Evolutionary conservation across 2,797 vertebrate genomes (phyloP).

Genomic region (Cuculus canorus): DNA sequence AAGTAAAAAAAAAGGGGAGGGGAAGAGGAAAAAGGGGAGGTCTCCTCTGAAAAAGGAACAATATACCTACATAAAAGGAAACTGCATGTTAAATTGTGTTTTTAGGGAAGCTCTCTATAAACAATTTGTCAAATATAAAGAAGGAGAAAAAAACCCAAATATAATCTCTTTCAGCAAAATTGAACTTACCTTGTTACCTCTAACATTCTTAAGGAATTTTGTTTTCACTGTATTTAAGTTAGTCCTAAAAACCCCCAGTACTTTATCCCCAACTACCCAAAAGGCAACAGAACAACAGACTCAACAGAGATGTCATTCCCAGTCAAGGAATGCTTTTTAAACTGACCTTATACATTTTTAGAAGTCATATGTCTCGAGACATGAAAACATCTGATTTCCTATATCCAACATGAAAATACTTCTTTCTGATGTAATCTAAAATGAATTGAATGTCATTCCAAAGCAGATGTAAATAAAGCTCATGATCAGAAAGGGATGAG

Average conservation of each 20-base stretch:
- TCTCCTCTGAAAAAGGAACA: neutral
- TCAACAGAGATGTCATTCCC: neutral
- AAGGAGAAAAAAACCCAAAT: neutral
- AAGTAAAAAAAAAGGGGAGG: neutral
- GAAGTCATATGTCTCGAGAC: neutral
- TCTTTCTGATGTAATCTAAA: neutral
- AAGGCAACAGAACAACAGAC: rapidly evolving
- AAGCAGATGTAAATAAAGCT: neutral
- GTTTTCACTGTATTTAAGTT: neutral
- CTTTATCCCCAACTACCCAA: rapidly evolving
- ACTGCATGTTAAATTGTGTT: neutral
- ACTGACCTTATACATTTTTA: neutral
- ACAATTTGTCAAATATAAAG: neutral
- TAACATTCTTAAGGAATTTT: neutral
- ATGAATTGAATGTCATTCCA: neutral
- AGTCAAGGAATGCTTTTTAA: neutral
- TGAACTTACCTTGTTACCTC: neutral
- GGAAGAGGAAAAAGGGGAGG: neutral
- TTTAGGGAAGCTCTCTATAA: neutral
- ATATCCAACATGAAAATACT: neutral
- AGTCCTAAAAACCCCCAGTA: neutral
- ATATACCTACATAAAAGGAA: neutral
- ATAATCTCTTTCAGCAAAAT: neutral
- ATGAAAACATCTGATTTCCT: neutral
- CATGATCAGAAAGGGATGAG: neutral